Evolutionary conservation across 2,888 invertebrate genomes (phyloP).

Genomic region (Nudaria mundana): DNA sequence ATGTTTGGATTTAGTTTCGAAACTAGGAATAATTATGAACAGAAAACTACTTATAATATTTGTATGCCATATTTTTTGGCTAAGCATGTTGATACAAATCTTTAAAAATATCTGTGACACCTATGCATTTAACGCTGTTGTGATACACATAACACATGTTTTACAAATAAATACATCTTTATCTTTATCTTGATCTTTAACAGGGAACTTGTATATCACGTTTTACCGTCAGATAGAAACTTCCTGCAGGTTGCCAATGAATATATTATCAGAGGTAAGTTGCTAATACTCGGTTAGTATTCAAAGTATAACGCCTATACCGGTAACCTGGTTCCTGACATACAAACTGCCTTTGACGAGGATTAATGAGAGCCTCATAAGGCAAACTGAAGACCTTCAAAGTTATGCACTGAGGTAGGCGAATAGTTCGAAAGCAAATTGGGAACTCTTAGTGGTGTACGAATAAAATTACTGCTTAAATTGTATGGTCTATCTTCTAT

Average conservation of each 20-base stretch:
- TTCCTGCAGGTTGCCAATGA: constrained; percentile 64
- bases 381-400: constrained; percentile 14
- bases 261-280: constrained; percentile 60
- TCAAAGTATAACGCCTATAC: constrained; percentile 44
- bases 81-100: too few relatives aligned
- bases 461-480: constrained; percentile 5
- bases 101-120: too few relatives aligned
- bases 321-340: constrained; percentile 43
- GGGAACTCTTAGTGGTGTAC: constrained; percentile 16
- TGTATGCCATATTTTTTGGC: too few relatives aligned
- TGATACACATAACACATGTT: too few relatives aligned
- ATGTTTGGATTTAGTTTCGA: constrained; percentile 19
- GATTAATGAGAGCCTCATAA: constrained; percentile 13
- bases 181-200: too few relatives aligned
- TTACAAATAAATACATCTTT: too few relatives aligned
- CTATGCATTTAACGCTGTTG: too few relatives aligned
- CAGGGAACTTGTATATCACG: constrained; percentile 47
- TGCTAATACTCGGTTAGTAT: constrained; percentile 57
- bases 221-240: constrained; percentile 41
- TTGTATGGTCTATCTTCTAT: background rate
- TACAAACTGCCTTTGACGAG: constrained; percentile 33
- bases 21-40: constrained; percentile 31
- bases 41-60: too few relatives aligned
- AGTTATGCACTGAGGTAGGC: constrained; percentile 10
- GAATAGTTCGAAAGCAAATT: constrained; percentile 16